These are phyloP conservation scores for Elmis aenea DNA, from an alignment of 2,888 invertebrate genomes.

Conservation along the genomic window DNA sequence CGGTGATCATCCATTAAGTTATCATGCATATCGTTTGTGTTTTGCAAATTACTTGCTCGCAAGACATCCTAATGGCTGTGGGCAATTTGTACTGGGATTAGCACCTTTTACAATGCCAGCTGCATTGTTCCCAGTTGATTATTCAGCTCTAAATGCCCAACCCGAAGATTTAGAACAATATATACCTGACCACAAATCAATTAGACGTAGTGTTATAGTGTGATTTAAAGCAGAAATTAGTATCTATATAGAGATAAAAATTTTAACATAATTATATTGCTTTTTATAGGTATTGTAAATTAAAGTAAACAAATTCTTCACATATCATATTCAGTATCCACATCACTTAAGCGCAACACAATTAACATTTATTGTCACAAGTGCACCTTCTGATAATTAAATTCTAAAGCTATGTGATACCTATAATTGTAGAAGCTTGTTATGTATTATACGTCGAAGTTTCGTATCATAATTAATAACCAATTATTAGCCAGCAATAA, in stretches of 20 bases:
- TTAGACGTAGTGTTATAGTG: slow-evolving; percentile 66
- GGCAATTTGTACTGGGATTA: slow-evolving; percentile 67
- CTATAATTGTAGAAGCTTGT: no score
- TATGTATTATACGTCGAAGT: no score
- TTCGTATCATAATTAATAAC: no score
- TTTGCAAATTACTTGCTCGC: slow-evolving; percentile 72
- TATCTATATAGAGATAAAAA: background rate
- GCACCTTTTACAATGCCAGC: slow-evolving; percentile 53
- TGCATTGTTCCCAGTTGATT: slow-evolving; percentile 68
- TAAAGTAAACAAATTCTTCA: background rate
- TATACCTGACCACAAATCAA: slow-evolving; percentile 62
- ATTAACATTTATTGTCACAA: slow-evolving; percentile 36
- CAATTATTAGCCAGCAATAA: no score
- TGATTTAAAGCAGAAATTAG: slow-evolving; percentile 11
- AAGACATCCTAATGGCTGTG: slow-evolving; percentile 69
- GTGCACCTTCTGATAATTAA: slow-evolving; percentile 43
- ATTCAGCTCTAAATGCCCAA: slow-evolving; percentile 67
- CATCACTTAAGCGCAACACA: no score
- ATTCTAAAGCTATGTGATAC: slow-evolving; percentile 47
- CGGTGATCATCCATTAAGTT: slow-evolving; percentile 62
- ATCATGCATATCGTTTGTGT: slow-evolving; percentile 64
- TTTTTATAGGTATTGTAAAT: no score
- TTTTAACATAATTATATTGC: no score
- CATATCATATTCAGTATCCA: background rate
- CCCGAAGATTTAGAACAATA: slow-evolving; percentile 67